phyloP scores from a whole-genome alignment of 1,140 invertebrate species.

The Drosophila miranda region DNA sequence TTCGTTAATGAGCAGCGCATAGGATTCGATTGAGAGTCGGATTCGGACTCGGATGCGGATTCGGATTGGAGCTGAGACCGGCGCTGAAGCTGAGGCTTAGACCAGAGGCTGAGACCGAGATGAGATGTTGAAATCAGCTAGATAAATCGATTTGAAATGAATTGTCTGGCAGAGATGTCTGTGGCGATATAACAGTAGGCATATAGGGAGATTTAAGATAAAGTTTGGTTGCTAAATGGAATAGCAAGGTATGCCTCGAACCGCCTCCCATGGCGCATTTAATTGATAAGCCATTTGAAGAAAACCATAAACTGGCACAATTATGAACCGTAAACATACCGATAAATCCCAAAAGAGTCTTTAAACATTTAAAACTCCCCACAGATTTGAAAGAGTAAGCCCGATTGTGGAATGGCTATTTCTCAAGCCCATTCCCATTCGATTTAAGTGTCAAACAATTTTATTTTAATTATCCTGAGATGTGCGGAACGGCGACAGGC shows the following conservation, averaged over 20 bases:
- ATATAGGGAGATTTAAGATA: neutral
- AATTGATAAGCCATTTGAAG: too few species aligned
- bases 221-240: too few species aligned
- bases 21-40: conserved; percentile 22
- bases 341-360: conserved; percentile 36
- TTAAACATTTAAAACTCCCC: conserved; percentile 15
- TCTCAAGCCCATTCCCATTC: conserved; percentile 31
- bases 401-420: conserved; percentile 18
- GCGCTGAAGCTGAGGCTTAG: too few species aligned
- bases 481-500: conserved; percentile 37
- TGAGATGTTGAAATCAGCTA: conserved; percentile 25
- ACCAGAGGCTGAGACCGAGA: neutral
- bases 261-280: too few species aligned
- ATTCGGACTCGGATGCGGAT: too few species aligned
- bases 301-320: neutral
- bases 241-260: too few species aligned
- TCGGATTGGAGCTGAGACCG: conserved; percentile 1
- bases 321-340: neutral
- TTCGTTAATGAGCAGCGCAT: conserved; percentile 55
- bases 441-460: conserved; percentile 50
- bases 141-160: conserved; percentile 30
- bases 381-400: conserved; percentile 5
- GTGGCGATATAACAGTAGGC: neutral
- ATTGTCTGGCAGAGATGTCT: neutral
- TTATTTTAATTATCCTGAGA: conserved; percentile 55